Percentiles rank a stretch among this genome's conserved stretches.
These are phyloP conservation scores for Lathamus discolor DNA, from an alignment of 2,113 vertebrate species.

Conservation along the genomic window DNA sequence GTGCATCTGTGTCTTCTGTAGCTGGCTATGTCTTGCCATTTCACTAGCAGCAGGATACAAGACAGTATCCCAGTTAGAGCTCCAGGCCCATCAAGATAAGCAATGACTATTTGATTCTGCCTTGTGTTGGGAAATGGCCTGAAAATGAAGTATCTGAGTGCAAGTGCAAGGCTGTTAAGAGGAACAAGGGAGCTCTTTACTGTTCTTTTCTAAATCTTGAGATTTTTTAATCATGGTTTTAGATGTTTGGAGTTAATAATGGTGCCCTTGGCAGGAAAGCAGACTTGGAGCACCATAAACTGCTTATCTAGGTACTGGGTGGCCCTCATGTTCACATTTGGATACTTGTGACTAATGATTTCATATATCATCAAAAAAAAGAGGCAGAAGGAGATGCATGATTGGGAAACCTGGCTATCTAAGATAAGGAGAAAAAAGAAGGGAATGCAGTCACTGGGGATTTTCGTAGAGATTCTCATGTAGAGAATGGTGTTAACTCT, in stretches of 20 bases:
- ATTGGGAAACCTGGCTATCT: neutral
- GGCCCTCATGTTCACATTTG: neutral
- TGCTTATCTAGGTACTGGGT: constrained; percentile 10
- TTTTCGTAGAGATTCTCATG: neutral
- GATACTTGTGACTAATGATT: neutral
- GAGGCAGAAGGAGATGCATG: neutral
- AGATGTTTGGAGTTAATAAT: neutral
- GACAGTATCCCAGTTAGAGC: neutral
- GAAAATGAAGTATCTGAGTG: neutral
- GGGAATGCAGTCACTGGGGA: neutral
- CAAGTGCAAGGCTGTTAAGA: neutral
- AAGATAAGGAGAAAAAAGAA: neutral
- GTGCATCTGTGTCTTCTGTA: neutral
- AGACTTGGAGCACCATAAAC: neutral
- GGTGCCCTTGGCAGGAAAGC: neutral
- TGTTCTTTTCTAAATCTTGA: neutral
- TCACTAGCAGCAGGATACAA: neutral
- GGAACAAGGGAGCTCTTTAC: neutral
- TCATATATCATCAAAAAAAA: neutral
- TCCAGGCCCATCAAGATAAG: neutral
- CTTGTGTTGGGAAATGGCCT: neutral
- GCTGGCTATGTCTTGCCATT: accelerated
- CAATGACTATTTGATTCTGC: neutral
- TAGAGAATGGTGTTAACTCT: neutral
- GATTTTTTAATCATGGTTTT: neutral